Percentiles rank a stretch among this genome's conserved stretches.
Conservation (phyloP, 1,140 invertebrate species). For the Thalassaphorura encarpata region DNA sequence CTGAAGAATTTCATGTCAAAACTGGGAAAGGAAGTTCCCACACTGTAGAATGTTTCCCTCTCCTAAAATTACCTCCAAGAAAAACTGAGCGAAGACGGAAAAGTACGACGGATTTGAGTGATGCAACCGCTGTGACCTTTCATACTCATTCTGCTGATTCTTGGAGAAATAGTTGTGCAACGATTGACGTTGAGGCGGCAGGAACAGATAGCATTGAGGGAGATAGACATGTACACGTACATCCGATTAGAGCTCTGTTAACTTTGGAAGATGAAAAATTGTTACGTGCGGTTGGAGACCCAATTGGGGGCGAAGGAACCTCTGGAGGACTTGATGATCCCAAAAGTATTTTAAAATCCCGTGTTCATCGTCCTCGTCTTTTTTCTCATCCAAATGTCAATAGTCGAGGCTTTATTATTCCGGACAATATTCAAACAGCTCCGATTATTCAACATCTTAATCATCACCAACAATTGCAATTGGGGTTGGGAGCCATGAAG, state of each 20-base stretch:
- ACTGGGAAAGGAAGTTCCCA: not conserved
- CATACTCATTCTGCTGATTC: not conserved
- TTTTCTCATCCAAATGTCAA: conserved; percentile 15
- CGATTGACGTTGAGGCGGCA: not conserved
- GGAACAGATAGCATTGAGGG: not conserved
- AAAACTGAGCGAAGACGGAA: too few species aligned
- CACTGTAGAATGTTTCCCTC: too few species aligned
- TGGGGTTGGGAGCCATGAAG: too few species aligned
- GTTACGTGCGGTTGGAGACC: not conserved
- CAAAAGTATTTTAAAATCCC: not conserved
- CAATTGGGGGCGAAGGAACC: not conserved
- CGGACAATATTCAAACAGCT: conserved; percentile 17
- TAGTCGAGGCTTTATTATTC: conserved; percentile 1
- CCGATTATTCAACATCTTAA: conserved; percentile 5
- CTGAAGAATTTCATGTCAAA: not conserved
- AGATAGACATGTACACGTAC: not conserved
- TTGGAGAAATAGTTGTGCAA: not conserved
- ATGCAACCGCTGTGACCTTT: not conserved
- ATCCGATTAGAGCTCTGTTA: too few species aligned
- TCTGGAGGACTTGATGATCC: not conserved
- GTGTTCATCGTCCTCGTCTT: conserved; percentile 6
- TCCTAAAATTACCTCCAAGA: too few species aligned
- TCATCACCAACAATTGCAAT: not conserved
- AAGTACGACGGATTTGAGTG: not conserved
- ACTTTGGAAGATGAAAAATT: not conserved